Evolutionary conservation across 2,113 vertebrate genomes (phyloP).

Genomic region (Chaenocephalus aceratus): DNA sequence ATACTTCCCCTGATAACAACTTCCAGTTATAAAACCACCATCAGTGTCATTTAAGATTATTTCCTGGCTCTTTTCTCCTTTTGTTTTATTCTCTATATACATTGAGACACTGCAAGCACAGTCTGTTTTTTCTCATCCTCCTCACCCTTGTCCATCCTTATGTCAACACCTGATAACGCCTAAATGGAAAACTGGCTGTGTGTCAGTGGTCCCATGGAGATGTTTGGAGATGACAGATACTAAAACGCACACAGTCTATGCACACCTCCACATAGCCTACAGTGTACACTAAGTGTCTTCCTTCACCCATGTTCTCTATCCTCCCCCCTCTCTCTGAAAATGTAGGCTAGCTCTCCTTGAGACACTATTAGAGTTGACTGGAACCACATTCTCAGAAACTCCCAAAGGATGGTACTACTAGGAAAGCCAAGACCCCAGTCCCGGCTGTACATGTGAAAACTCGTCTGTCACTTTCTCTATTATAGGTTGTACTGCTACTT

Average conservation of each 20-base stretch:
- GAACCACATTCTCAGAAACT: constrained; percentile 46
- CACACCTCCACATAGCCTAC: background rate
- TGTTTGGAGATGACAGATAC: background rate
- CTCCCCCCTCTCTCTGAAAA: constrained; percentile 11
- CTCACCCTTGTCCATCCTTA: background rate
- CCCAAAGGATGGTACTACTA: constrained; percentile 42
- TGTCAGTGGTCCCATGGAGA: background rate
- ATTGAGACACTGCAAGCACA: constrained; percentile 8
- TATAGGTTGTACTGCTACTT: background rate
- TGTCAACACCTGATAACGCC: constrained; percentile 11
- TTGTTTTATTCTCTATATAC: background rate
- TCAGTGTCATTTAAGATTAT: background rate
- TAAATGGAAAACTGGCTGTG: background rate
- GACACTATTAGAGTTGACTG: constrained; percentile 46
- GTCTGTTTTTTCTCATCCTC: constrained; percentile 13
- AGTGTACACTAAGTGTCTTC: background rate
- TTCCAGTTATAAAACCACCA: background rate
- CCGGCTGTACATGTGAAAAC: constrained; percentile 19
- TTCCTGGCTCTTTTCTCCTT: background rate
- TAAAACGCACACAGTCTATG: background rate
- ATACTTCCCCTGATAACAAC: background rate
- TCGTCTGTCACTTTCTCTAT: constrained; percentile 27
- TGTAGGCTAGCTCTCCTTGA: constrained; percentile 58
- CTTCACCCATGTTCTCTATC: constrained; percentile 1
- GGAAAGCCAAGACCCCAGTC: constrained; percentile 35